Percentiles rank a stretch among this genome's conserved stretches.
phyloP scores from a whole-genome alignment of 2,888 invertebrate genomes.

The Heliconius hortense region DNA sequence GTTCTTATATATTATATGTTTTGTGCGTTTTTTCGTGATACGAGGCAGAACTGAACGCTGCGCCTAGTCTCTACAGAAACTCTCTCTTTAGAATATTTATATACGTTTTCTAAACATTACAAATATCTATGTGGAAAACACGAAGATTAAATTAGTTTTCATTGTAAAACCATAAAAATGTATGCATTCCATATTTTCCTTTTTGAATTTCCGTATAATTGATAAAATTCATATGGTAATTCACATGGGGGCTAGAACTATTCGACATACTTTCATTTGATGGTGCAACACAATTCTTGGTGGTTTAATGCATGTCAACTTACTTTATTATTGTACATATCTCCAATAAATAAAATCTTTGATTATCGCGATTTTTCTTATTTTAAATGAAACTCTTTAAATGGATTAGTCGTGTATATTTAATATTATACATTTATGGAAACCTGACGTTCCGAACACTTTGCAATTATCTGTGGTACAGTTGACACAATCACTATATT shows the following conservation, averaged over 20 bases:
- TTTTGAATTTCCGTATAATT: constrained; percentile 38
- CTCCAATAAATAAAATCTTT: neutral
- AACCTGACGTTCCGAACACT: neutral
- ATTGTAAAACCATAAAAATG: constrained; percentile 21
- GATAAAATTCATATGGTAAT: constrained; percentile 38
- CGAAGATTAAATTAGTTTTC: constrained; percentile 3
- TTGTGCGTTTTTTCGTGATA: no score
- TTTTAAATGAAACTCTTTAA: neutral
- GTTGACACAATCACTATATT: no score
- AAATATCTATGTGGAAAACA: neutral
- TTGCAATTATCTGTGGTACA: neutral
- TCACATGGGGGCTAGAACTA: constrained; percentile 34
- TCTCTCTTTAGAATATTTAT: no score
- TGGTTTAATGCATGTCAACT: neutral
- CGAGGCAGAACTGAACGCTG: no score
- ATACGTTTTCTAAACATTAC: neutral
- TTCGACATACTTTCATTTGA: constrained; percentile 26
- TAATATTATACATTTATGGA: neutral
- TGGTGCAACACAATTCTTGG: constrained; percentile 18
- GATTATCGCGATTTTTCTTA: neutral
- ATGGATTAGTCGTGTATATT: neutral
- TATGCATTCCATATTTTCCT: constrained; percentile 32
- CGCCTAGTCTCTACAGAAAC: no score
- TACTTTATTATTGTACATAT: neutral
- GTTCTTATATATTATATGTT: no score